phyloP scores from a whole-genome alignment of 2,113 vertebrate genomes.

The Verasper variegatus region DNA sequence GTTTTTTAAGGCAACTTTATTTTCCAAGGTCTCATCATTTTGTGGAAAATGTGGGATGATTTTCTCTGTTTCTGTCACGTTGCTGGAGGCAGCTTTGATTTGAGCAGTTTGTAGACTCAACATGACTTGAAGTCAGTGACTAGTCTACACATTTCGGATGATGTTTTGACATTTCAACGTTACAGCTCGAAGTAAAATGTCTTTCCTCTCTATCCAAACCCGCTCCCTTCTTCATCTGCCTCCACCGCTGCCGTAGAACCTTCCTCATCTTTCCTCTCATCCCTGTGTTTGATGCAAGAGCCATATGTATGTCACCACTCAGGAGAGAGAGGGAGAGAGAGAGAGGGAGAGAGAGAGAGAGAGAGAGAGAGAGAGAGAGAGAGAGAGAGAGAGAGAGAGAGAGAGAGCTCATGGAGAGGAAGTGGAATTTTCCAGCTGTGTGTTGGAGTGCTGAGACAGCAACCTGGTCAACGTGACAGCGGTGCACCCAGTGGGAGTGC shows the following conservation, averaged over 20 bases:
- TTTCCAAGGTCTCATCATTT: background rate
- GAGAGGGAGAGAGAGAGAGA: constrained; percentile 8
- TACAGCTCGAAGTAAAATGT: background rate
- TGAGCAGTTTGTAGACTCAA: background rate
- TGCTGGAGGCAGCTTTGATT: constrained; percentile 1
- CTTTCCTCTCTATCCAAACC: constrained; percentile 12
- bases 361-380: constrained; percentile 26
- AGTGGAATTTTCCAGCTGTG: constrained; percentile 70
- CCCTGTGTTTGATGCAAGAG: constrained; percentile 40
- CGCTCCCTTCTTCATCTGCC: constrained; percentile 12
- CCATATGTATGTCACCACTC: constrained; percentile 47
- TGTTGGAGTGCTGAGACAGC: constrained; percentile 61
- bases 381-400: background rate
- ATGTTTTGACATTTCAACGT: background rate
- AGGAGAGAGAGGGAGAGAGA: constrained; percentile 15
- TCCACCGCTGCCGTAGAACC: background rate
- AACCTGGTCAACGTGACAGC: constrained; percentile 38
- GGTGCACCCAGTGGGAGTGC: constrained; percentile 18
- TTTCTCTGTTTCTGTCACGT: background rate
- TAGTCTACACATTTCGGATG: background rate
- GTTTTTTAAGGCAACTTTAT: background rate
- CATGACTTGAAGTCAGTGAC: background rate
- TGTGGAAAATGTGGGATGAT: background rate
- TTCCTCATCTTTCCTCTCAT: no score
- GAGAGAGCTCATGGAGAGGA: constrained; percentile 43